Base-by-base conservation (phyloP, 2,113 vertebrate genomes). In the Oreochromis tanganicae region DNA sequence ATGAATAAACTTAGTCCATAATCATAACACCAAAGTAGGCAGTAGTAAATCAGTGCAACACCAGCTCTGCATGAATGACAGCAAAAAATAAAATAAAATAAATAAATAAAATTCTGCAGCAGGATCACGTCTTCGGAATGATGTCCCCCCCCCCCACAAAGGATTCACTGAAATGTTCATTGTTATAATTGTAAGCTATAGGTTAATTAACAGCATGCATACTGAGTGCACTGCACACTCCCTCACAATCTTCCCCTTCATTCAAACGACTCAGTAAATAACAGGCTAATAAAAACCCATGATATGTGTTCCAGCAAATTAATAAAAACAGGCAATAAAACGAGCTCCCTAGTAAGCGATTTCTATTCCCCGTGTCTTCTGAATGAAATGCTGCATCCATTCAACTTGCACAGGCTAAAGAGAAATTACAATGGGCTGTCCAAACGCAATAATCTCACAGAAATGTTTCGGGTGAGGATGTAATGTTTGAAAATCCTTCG, bases 381-480 rank as follows among this genome's bases (percentile, higher is more conserved):
- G 91, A 94, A 94, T 94, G 93, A 94, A 94, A 89, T 79, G 87
- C 87, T 93, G 91, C 88, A 92, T 90, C 80, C 91, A 94, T 93
- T 93, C 88, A 94, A 92, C 91, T 92, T 91, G 86, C 59, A 83
- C 87, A 34, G 46, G 27, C 46, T 52, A 34, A 32, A 83, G 81
- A 79, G 29, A 86, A 59, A 43, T 86, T 61, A 13, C 68, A 52
- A 85, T 17, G 81, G 38, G 87, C 21, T 80, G 85, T 29, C 9
- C 41, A 81, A 81, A 88, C 38, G 87, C 83, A 90, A 27, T 7
- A 90, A 57, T 54, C 68, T 34, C 24, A 29, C 57, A n/a, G 32
- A 11, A 55, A 83, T 85, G 85, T 59, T 59, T 4, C 48, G 12
- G 46, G 41, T 68, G 59, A 81, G 81, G 66, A 87, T 88, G 66